Evolutionary conservation across 2,113 vertebrate genomes (phyloP).

Genomic region (Calyptomena viridis): DNA sequence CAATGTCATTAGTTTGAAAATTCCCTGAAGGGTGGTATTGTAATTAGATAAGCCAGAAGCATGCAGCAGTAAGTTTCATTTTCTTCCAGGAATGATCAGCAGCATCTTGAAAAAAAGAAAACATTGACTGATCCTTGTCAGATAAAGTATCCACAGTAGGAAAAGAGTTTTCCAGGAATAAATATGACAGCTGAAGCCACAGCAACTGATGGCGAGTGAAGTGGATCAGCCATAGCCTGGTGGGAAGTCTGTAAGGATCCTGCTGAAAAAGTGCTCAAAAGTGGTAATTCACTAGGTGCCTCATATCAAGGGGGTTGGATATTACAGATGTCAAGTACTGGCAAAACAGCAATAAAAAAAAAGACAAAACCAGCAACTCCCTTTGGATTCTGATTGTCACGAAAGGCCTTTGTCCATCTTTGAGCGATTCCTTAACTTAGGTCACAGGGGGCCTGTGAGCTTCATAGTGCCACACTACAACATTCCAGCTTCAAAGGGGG

Average conservation of each 20-base stretch:
- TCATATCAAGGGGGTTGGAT: not conserved
- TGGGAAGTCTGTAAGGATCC: not conserved
- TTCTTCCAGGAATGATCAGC: conserved; percentile 16
- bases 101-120: not conserved
- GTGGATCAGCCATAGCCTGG: not conserved
- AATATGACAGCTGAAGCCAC: not conserved
- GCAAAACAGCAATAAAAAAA: not conserved
- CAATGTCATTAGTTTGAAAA: conserved; percentile 44
- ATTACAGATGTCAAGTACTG: not conserved
- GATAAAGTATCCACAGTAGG: not conserved
- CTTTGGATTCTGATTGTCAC: not conserved
- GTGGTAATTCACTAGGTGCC: not conserved
- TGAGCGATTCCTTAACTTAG: not conserved
- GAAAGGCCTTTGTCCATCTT: not conserved
- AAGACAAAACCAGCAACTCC: not conserved
- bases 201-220: not conserved
- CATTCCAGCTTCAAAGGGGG: not conserved
- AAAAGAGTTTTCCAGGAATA: not conserved
- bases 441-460: not conserved
- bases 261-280: not conserved
- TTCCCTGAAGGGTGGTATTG: conserved; percentile 15
- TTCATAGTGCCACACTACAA: not conserved
- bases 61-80: not conserved
- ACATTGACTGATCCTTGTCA: not conserved
- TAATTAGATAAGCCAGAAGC: conserved; percentile 16